phyloP scores from a whole-genome alignment of 2,113 vertebrate species.

The Gopherus evgoodei region DNA sequence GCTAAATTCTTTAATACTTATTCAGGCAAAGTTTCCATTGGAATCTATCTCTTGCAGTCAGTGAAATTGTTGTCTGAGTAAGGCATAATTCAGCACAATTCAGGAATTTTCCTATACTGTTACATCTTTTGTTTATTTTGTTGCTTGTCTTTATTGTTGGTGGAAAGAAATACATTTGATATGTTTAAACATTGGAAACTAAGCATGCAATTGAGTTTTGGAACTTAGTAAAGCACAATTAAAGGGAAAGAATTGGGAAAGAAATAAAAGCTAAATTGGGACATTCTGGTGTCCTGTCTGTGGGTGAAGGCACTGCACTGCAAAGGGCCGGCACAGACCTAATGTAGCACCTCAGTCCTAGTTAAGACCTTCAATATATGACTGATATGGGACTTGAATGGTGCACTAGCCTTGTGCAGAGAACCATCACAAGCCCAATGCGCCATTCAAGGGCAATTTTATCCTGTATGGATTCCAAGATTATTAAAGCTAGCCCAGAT shows the following conservation, averaged over 20 bases:
- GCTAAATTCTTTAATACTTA: slow-evolving; percentile 58
- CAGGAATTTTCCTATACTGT: neutral
- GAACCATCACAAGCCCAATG: no score
- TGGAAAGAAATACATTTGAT: neutral
- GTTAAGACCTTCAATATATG: neutral
- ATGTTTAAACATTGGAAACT: neutral
- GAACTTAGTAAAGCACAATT: neutral
- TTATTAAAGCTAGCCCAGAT: neutral
- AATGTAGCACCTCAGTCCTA: neutral
- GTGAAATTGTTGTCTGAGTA: slow-evolving; percentile 40
- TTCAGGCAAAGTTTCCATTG: slow-evolving; percentile 44
- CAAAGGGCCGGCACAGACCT: neutral
- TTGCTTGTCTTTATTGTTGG: neutral
- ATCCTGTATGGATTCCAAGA: neutral
- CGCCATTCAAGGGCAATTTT: neutral
- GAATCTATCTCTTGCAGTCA: slow-evolving; percentile 55
- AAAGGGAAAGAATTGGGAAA: rapidly evolving
- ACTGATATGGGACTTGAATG: neutral
- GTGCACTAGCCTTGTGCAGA: no score
- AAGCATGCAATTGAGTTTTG: slow-evolving; percentile 4
- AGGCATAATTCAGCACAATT: slow-evolving; percentile 23
- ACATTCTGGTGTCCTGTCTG: neutral
- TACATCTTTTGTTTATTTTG: slow-evolving; percentile 23
- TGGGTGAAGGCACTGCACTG: neutral
- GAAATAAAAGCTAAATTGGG: neutral